Base-by-base conservation (phyloP, 2,797 vertebrate species). In the Mus caroli region DNA sequence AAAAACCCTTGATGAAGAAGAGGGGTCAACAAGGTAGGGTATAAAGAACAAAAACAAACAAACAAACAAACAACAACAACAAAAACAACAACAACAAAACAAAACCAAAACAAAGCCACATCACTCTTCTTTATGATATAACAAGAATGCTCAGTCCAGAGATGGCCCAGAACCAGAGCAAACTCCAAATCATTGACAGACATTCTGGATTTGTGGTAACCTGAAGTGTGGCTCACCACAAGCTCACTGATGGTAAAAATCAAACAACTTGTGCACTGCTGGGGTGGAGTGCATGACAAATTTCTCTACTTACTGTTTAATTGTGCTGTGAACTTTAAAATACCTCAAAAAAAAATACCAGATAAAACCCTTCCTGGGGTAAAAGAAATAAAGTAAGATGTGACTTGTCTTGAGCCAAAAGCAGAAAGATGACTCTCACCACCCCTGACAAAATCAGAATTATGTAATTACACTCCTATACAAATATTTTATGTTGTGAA, bases 401-500 rank as follows among this genome's bases (percentile, higher is more conserved):
- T 69, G 34, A 86, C 26, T 5, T 86, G 56, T 71, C 67, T 91
- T 79, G 54, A 86, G 37, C 85, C 11, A 60, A 96, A 95, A 92
- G 40, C 37, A 90, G 64, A 43, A 92, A 96, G 19, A 56, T 11
- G 50, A 56, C 43, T 75, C 19, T 64, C 34, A 46, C 24, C 43
- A 46, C 24, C 28, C 15, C 20, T 13, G 60, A 88, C 37, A 89
- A n/a, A 94, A 77, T 76, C 37, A 94, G 80, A 79, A n/a, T 69
- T 87, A 77, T 17, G 1, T n/a, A 89, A 84, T 46, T 46, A 20
- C 26, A 58, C 34, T 64, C 56, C 24, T 34, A 64, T n/a, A 2
- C 52, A 92, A 60, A 20, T 84, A 89, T 79, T 91, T 93, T 86
- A 92, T 79, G 40, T n/a, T 58, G 19, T 85, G 34, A 94, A 40